A percentile compares a stretch with the other conserved stretches of the same genome.
Evolutionary conservation across 2,888 invertebrate genomes (phyloP).

Genomic region (Chaitophorus viminalis): DNA sequence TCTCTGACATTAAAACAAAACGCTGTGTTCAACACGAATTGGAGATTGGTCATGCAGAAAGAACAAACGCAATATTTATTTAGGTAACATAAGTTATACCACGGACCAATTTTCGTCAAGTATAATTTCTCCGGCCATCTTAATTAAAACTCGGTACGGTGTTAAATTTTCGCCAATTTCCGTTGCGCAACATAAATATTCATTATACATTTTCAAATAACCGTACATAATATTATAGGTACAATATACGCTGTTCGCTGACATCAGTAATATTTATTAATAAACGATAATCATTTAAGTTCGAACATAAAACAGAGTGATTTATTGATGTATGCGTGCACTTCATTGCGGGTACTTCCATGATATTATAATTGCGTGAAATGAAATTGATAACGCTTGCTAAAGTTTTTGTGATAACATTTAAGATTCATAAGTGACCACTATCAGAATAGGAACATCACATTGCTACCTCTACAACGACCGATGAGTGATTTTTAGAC

Average conservation of each 20-base stretch:
- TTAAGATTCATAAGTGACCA: too few relatives aligned
- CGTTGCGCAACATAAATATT: conserved; percentile 15
- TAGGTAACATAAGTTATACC: not conserved
- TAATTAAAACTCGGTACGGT: conserved; percentile 10
- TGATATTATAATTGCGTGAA: too few relatives aligned
- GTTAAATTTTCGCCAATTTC: not conserved
- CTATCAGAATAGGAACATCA: too few relatives aligned
- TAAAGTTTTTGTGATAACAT: too few relatives aligned
- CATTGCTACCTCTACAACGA: too few relatives aligned
- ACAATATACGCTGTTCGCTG: too few relatives aligned
- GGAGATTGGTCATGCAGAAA: not conserved
- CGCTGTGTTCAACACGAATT: not conserved
- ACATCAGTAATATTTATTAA: conserved; percentile 25
- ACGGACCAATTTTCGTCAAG: not conserved
- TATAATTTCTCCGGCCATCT: not conserved
- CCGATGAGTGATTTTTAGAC: too few relatives aligned
- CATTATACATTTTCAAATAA: conserved; percentile 38
- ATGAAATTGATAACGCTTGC: too few relatives aligned
- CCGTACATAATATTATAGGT: not conserved
- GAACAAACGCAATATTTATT: not conserved
- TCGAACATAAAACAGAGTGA: conserved; percentile 19
- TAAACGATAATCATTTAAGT: conserved; percentile 9
- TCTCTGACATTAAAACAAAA: too few relatives aligned
- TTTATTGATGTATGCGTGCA: not conserved
- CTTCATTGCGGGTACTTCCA: too few relatives aligned